Evolutionary conservation across 2,113 vertebrate genomes (phyloP).

Genomic region (Prochilodus magdalenae): DNA sequence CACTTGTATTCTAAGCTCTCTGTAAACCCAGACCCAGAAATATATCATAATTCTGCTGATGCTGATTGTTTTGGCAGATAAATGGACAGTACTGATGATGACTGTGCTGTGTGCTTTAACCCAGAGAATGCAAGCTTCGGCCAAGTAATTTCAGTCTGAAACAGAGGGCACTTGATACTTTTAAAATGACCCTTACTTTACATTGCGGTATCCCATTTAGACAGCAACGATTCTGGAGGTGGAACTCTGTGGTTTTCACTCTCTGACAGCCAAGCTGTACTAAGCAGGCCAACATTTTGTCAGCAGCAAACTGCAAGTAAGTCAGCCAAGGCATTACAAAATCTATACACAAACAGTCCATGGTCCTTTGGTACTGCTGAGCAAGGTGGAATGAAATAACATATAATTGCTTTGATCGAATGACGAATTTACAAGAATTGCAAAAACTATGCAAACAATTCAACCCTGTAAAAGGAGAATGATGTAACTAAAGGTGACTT

Average conservation of each 20-base stretch:
- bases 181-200: constrained; percentile 40
- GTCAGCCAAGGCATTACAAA: constrained; percentile 33
- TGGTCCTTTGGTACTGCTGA: constrained; percentile 18
- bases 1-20: constrained; percentile 31
- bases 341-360: constrained; percentile 9
- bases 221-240: constrained; percentile 7
- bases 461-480: not conserved
- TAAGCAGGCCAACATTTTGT: constrained; percentile 29
- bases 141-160: constrained; percentile 39
- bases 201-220: constrained; percentile 28
- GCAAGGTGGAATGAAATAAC: constrained; percentile 5
- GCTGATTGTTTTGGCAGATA: constrained; percentile 39
- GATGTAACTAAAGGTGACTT: not conserved
- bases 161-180: constrained; percentile 42
- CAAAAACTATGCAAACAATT: not conserved
- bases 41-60: constrained; percentile 38
- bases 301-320: constrained; percentile 24
- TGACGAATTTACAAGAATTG: constrained; percentile 17
- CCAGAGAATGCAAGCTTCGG: constrained; percentile 10
- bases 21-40: constrained; percentile 39
- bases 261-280: constrained; percentile 28
- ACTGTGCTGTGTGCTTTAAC: not conserved
- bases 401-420: constrained; percentile 33
- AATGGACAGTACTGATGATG: constrained; percentile 15
- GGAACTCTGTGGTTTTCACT: constrained; percentile 6